phyloP scores from a whole-genome alignment of 2,113 vertebrate genomes.

The Laterallus jamaicensis region DNA sequence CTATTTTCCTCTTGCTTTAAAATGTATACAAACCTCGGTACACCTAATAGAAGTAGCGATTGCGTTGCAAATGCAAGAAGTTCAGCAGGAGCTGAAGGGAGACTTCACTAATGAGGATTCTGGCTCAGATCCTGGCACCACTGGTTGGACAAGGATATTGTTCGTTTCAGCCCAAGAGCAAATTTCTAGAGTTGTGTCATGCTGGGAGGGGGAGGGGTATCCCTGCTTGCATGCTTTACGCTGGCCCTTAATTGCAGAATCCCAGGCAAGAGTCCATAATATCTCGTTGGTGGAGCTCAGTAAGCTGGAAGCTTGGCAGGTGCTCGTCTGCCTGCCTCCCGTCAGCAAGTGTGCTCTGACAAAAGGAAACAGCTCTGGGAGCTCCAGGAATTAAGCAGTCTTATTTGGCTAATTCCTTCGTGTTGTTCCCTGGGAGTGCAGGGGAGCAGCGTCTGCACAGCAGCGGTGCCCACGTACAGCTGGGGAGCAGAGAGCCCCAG shows the following conservation, averaged over 20 bases:
- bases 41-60: neutral
- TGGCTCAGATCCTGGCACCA: conserved; percentile 47
- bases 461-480: accelerated
- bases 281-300: neutral
- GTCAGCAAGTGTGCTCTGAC: neutral
- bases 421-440: neutral
- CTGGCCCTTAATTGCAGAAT: conserved; percentile 21
- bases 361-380: neutral
- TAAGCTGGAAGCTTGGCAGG: conserved; percentile 34
- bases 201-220: neutral
- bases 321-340: neutral
- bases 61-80: accelerated
- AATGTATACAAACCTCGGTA: neutral
- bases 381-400: neutral
- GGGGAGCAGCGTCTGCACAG: neutral
- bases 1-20: neutral
- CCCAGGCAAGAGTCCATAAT: neutral
- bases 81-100: neutral
- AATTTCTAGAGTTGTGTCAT: conserved; percentile 33
- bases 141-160: conserved; percentile 58
- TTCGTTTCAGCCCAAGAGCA: conserved; percentile 42
- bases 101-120: conserved; percentile 23
- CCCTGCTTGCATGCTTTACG: neutral
- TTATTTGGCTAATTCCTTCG: neutral
- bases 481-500: neutral